Evolutionary conservation across 2,113 vertebrate species (phyloP).

Genomic region (Caranx ignobilis): DNA sequence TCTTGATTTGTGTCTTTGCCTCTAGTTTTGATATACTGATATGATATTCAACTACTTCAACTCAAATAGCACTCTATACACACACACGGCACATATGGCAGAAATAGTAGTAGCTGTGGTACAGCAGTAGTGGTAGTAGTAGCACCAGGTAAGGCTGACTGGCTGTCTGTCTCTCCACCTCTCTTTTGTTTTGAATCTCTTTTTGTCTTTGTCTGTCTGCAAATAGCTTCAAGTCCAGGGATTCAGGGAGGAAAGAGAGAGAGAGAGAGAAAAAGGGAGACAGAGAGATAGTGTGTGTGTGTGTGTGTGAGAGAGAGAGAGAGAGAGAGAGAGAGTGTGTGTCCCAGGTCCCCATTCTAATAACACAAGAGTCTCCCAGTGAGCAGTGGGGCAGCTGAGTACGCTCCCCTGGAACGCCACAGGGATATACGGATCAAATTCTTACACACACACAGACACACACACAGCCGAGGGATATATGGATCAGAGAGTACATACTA

Average conservation of each 20-base stretch:
- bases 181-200: slow-evolving; percentile 47
- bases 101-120: not conserved
- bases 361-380: slow-evolving; percentile 84
- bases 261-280: not conserved
- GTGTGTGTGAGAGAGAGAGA: not conserved
- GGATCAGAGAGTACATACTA: slow-evolving; percentile 66
- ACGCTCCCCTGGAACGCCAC: slow-evolving; percentile 72
- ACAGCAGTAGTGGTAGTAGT: too few relatives aligned
- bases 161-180: slow-evolving; percentile 19
- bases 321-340: not conserved
- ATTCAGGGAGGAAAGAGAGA: slow-evolving; percentile 58
- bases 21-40: not conserved
- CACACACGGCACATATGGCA: not conserved
- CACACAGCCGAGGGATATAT: slow-evolving; percentile 43
- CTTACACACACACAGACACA: slow-evolving; percentile 18
- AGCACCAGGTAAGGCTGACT: not conserved
- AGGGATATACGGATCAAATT: slow-evolving; percentile 78
- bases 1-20: not conserved
- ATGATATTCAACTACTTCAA: not conserved
- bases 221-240: slow-evolving; percentile 64
- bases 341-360: slow-evolving; percentile 84
- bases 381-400: slow-evolving; percentile 81
- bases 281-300: not conserved
- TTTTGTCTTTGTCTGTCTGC: slow-evolving; percentile 58
- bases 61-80: not conserved